Evolutionary conservation across 2,888 invertebrate genomes (phyloP).

Genomic region (Alloscopus bannaensis): DNA sequence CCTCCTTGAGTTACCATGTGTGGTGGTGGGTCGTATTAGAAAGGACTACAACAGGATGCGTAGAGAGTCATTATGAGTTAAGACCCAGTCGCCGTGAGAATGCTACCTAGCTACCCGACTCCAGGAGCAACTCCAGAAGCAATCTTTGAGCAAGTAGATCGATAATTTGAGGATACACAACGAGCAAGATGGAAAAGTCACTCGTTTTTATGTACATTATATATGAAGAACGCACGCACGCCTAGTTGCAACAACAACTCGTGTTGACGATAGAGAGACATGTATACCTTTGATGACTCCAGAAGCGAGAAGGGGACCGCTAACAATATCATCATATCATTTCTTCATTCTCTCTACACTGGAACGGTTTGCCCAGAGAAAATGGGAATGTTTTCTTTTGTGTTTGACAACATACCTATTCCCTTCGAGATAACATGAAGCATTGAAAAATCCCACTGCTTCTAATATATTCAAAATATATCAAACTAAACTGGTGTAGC

Average conservation of each 20-base stretch:
- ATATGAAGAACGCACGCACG: neutral
- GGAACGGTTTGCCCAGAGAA: neutral
- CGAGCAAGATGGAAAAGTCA: neutral
- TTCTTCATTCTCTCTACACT: neutral
- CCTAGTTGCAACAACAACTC: neutral
- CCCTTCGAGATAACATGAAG: too few relatives aligned
- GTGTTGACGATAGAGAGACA: neutral
- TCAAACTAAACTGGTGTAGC: neutral
- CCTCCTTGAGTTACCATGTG: neutral
- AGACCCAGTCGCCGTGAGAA: neutral
- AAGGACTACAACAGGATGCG: neutral
- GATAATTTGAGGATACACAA: neutral
- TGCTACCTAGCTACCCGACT: constrained; percentile 12
- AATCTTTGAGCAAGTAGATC: constrained; percentile 31
- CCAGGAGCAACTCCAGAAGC: neutral
- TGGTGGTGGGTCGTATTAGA: too few relatives aligned
- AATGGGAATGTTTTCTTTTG: neutral
- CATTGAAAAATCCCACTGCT: too few relatives aligned
- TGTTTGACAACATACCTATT: neutral
- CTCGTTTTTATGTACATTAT: neutral
- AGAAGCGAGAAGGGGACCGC: neutral
- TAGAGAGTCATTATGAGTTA: constrained; percentile 27
- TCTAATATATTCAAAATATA: neutral
- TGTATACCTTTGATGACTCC: neutral
- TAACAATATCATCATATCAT: neutral